A percentile compares a stretch with the other conserved stretches of the same genome.
These are phyloP conservation scores for Epinephelus lanceolatus DNA, from an alignment of 2,113 vertebrate genomes.

Conservation along the genomic window DNA sequence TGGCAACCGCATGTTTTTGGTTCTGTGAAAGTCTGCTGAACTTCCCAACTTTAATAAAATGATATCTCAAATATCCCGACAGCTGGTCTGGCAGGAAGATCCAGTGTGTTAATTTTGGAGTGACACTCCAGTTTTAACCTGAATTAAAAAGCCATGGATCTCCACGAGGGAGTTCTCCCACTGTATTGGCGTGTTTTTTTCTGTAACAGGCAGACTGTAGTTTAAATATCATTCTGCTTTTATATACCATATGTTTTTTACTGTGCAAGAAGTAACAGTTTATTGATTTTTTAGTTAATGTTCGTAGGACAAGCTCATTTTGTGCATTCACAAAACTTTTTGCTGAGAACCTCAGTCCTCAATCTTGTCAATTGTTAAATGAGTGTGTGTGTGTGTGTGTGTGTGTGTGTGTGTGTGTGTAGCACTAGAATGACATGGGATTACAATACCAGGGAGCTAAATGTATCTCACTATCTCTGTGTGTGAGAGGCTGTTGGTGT, in stretches of 20 bases:
- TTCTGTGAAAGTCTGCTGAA: conserved; percentile 35
- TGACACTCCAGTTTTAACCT: conserved; percentile 50
- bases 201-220: conserved; percentile 6
- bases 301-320: neutral
- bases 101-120: conserved; percentile 68
- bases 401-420: neutral
- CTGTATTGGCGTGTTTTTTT: conserved; percentile 39
- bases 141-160: conserved; percentile 52
- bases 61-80: conserved; percentile 45
- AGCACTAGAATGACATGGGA: neutral
- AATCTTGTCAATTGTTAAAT: neutral
- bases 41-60: conserved; percentile 53
- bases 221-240: conserved; percentile 29
- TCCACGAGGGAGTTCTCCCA: conserved; percentile 20
- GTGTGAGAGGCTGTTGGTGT: conserved; percentile 17
- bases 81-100: conserved; percentile 47
- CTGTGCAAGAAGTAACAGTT: neutral
- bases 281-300: neutral
- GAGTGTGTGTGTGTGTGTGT: too few relatives aligned
- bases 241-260: neutral
- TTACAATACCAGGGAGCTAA: conserved; percentile 34
- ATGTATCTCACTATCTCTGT: neutral
- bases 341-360: neutral
- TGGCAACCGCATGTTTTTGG: conserved; percentile 42
- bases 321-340: neutral